Base-by-base conservation (phyloP, 1,140 invertebrate species). In the Drosophila rhopaloa region DNA sequence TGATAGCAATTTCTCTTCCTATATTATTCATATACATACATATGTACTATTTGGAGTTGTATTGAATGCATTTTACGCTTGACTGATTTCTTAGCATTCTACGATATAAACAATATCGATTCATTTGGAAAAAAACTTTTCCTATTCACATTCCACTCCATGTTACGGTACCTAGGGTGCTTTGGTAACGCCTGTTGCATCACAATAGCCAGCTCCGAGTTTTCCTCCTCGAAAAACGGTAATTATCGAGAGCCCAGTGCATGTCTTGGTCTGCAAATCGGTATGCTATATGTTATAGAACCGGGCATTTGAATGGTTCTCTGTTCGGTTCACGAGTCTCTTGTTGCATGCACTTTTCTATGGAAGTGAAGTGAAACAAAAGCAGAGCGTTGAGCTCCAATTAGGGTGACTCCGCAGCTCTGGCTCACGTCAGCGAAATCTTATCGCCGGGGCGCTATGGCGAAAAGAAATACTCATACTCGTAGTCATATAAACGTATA, bases 341-440 rank as follows among this genome's bases (percentile, higher is more conserved):
- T 88, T 83, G 84, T 88, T 88, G 84, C 83, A 88, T 88, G 79
- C 80, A 89, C 67, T 89, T 83, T 88, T 88, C 83, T 88, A 89
- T 88, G 83, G 83, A 88, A 89, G 73, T 51, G 65, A 66, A 68
- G 65, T 88, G 83, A 83, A 88, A 88, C 84, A 88, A 80, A 88
- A 89, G 71, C 83, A 61, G 72, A 88, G 77, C 84, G 84, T 84
- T 89, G 88, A 89, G 84, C 84, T 89, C 84, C 84, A 89, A 89
- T 89, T 89, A 77, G 84, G 66, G 86, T 79, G 79, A 66, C 57
- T 56, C 57, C 74, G 61, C 67, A 54, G 61, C 68, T 46, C 58
- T 70, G 71, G 59, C 79, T 72, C 67, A 83, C 84, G 84, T 88
- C 84, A 88, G 84, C 84, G 84, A 88, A 88, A 89, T 88, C 83